Percentiles rank a stretch among this genome's conserved stretches.
Conservation (phyloP, 2,113 vertebrate genomes). For the Phaethon lepturus region DNA sequence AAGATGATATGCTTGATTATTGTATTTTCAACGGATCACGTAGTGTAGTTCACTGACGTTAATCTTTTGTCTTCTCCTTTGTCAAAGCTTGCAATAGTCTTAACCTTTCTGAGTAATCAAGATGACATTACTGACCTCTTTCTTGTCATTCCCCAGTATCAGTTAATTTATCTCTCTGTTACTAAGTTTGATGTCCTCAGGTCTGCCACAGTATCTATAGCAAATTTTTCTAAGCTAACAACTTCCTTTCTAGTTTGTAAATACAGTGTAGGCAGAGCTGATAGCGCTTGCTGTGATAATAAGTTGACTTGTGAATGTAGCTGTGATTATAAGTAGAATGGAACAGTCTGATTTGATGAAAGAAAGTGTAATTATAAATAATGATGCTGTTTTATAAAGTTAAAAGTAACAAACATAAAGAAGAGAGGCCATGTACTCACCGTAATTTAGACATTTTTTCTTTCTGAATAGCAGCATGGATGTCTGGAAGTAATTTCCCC, state of each 20-base stretch:
- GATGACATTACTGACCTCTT: neutral
- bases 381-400: neutral
- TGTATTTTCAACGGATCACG: neutral
- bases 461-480: neutral
- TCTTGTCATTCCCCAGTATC: neutral
- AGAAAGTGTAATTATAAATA: conserved; percentile 3
- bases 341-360: conserved; percentile 26
- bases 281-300: conserved; percentile 52
- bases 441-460: neutral
- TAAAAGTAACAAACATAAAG: neutral
- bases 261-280: conserved; percentile 48
- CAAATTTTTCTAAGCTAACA: neutral
- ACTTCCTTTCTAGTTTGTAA: conserved; percentile 52
- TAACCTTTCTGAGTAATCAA: conserved; percentile 26
- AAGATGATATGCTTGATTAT: neutral
- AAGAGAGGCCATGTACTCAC: neutral
- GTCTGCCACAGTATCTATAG: neutral
- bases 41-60: neutral
- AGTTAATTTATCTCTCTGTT: conserved; percentile 29
- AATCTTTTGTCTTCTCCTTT: neutral
- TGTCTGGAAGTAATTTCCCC: neutral
- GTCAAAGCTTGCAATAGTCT: neutral
- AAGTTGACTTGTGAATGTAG: conserved; percentile 36
- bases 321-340: conserved; percentile 49
- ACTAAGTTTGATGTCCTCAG: conserved; percentile 32